phyloP scores from a whole-genome alignment of 2,113 vertebrate species.

The Odontesthes bonariensis region DNA sequence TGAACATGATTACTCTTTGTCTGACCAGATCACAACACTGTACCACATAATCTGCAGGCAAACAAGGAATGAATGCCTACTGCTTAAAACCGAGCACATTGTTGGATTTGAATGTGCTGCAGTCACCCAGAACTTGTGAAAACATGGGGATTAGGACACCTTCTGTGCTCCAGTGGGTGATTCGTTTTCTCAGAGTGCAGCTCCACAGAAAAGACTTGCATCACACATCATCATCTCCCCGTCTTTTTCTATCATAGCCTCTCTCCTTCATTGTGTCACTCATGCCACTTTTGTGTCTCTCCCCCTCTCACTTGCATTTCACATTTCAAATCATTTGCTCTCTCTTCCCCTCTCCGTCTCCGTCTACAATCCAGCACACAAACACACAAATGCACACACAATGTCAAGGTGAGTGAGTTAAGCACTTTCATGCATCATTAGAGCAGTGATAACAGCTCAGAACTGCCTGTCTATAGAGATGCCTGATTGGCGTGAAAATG shows the following conservation, averaged over 20 bases:
- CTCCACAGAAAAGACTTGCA: conserved; percentile 32
- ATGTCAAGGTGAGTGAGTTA: conserved; percentile 72
- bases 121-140: conserved; percentile 34
- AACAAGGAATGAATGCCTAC: conserved; percentile 4
- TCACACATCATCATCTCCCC: conserved; percentile 26
- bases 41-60: conserved; percentile 10
- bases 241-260: conserved; percentile 25
- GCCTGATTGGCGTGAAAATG: conserved; percentile 68
- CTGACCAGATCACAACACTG: background rate
- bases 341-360: background rate
- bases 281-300: conserved; percentile 34
- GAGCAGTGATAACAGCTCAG: conserved; percentile 67
- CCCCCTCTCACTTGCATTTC: conserved; percentile 15
- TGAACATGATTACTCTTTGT: conserved; percentile 20
- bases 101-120: conserved; percentile 16
- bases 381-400: conserved; percentile 16
- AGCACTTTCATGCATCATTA: conserved; percentile 79
- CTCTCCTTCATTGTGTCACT: conserved; percentile 39
- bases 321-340: conserved; percentile 28
- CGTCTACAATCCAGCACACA: conserved; percentile 10
- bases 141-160: conserved; percentile 27
- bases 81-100: background rate
- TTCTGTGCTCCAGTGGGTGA: conserved; percentile 54
- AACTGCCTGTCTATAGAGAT: conserved; percentile 46
- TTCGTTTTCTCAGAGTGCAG: conserved; percentile 43